Conservation (phyloP, 2,797 vertebrate species). For the Lacerta agilis region DNA sequence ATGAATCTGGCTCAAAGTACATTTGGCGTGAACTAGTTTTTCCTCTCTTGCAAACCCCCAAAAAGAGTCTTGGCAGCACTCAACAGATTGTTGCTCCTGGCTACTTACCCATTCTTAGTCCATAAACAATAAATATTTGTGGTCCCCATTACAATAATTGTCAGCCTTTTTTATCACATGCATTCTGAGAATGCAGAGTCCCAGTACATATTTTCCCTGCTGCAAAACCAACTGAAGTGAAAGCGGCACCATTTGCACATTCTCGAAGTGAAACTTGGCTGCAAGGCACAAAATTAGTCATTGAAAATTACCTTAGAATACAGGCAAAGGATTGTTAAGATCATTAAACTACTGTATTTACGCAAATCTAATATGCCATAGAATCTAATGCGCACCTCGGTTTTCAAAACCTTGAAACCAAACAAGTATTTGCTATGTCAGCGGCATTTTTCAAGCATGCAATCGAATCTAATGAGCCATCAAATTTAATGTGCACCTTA, state of each 20-base stretch:
- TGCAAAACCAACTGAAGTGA: constrained; percentile 1
- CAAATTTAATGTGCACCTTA: too few species aligned
- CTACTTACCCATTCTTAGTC: not conserved
- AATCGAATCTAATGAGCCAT: too few species aligned
- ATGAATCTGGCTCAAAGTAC: not conserved
- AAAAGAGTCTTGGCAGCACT: not conserved
- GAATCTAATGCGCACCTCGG: too few species aligned
- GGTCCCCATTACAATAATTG: not conserved
- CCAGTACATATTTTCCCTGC: constrained; percentile 28
- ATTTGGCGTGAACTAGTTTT: not conserved
- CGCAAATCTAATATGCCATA: too few species aligned
- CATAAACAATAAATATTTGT: constrained; percentile 12
- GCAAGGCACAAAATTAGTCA: constrained; percentile 27
- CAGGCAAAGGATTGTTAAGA: not conserved
- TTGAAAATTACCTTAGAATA: constrained; percentile 27
- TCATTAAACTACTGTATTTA: not conserved
- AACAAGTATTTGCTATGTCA: too few species aligned
- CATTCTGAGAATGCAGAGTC: not conserved
- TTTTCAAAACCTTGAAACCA: too few species aligned
- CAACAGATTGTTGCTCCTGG: constrained; percentile 34
- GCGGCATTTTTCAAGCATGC: too few species aligned
- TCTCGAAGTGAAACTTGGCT: not conserved
- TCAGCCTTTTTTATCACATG: not conserved
- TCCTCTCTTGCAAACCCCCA: not conserved
- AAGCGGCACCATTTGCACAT: constrained; percentile 12